Percentiles rank a stretch among this genome's conserved stretches.
Evolutionary conservation across 2,113 vertebrate genomes (phyloP).

Genomic region (Callaeas wilsoni): DNA sequence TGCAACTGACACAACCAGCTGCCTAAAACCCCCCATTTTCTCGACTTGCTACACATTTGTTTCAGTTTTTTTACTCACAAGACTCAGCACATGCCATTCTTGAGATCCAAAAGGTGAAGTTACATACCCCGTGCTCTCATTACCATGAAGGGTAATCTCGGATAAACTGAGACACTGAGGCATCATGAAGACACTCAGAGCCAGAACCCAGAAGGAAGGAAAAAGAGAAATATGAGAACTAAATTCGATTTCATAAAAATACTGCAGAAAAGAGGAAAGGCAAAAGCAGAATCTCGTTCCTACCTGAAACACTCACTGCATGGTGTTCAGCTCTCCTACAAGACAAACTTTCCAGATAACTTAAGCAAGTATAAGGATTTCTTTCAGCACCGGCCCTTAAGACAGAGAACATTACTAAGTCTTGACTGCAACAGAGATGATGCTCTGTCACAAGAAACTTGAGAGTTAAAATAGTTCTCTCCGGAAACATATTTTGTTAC

Average conservation of each 20-base stretch:
- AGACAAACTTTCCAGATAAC: neutral
- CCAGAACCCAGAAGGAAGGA: neutral
- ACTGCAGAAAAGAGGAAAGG: neutral
- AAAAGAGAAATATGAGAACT: neutral
- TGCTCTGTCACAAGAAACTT: neutral
- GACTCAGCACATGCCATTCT: neutral
- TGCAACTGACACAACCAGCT: neutral
- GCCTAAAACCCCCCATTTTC: neutral
- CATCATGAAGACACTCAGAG: neutral
- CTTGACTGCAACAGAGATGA: neutral
- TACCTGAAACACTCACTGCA: neutral
- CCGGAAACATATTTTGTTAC: neutral
- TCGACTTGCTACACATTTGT: neutral
- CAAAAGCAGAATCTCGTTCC: neutral
- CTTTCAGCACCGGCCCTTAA: neutral
- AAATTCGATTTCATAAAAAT: neutral
- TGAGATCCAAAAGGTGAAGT: neutral
- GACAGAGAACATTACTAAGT: neutral
- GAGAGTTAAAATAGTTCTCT: neutral
- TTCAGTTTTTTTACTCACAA: neutral
- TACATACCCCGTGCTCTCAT: accelerated
- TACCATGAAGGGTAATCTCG: neutral
- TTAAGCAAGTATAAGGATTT: neutral
- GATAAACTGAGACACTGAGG: neutral
- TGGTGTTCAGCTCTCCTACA: neutral